These are phyloP conservation scores for Xenus cinereus DNA, from an alignment of 2,113 vertebrate genomes.

Conservation along the genomic window DNA sequence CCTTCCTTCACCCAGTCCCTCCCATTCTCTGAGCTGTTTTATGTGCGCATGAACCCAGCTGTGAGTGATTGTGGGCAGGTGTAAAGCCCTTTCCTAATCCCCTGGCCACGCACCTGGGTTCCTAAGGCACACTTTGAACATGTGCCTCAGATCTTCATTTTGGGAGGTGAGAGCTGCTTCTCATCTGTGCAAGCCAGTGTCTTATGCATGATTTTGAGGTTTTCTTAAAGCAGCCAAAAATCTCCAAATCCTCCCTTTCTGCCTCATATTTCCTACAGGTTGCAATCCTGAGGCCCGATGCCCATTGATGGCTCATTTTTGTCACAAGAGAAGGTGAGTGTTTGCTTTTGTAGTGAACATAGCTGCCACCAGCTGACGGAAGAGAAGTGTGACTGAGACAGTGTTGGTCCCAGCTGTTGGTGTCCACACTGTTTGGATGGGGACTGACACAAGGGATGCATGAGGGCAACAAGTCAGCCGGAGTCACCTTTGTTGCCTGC, in stretches of 20 bases:
- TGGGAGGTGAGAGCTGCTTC: background rate
- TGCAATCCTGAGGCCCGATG: background rate
- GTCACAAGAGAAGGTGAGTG: background rate
- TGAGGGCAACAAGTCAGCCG: background rate
- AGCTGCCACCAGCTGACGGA: background rate
- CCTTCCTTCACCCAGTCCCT: background rate
- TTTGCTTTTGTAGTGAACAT: background rate
- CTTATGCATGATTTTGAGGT: background rate
- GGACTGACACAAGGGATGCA: background rate
- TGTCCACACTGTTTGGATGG: background rate
- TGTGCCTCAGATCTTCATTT: conserved; percentile 29
- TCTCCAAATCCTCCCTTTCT: conserved; percentile 8
- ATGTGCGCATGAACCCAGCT: background rate
- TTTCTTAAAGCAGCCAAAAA: conserved; percentile 16
- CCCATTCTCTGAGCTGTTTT: background rate
- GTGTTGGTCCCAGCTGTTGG: background rate
- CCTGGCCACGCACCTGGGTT: background rate
- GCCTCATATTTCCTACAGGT: background rate
- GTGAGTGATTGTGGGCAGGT: conserved; percentile 11
- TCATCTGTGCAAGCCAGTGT: background rate
- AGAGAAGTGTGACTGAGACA: background rate
- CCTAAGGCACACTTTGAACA: background rate
- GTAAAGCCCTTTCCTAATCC: conserved; percentile 25
- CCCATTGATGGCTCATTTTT: background rate
- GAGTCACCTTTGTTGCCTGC: background rate